These are phyloP conservation scores for Marisa cornuarietis DNA, from an alignment of 1,140 invertebrate species.

Conservation along the genomic window DNA sequence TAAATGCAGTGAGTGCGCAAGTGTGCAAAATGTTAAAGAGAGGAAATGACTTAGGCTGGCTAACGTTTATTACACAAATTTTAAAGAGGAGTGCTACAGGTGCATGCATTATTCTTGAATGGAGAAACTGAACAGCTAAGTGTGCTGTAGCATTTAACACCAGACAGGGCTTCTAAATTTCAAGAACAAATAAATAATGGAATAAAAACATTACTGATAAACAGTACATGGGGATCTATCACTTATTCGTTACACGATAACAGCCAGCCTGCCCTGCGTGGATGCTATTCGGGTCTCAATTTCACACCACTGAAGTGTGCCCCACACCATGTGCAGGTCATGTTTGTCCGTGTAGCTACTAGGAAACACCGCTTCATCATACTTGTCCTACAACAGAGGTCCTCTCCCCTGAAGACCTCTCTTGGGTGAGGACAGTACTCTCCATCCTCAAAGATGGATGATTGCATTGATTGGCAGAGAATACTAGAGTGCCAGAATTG, in stretches of 20 bases:
- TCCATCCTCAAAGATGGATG: conserved; percentile 17
- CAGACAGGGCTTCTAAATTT: too few relatives aligned
- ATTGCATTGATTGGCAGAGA: conserved; percentile 15
- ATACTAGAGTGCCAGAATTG: conserved; percentile 1
- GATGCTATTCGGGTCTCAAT: too few relatives aligned
- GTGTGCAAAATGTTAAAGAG: too few relatives aligned
- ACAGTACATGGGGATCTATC: not conserved
- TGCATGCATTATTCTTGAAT: too few relatives aligned
- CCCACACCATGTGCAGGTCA: not conserved
- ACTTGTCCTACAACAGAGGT: conserved; percentile 12
- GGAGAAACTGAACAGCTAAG: too few relatives aligned
- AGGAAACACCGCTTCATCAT: conserved; percentile 10
- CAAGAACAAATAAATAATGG: too few relatives aligned
- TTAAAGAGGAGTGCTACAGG: too few relatives aligned
- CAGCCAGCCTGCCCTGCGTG: too few relatives aligned
- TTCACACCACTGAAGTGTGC: not conserved
- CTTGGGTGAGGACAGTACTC: conserved; percentile 9
- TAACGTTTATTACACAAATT: too few relatives aligned
- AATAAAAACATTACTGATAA: not conserved
- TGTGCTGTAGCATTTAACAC: too few relatives aligned
- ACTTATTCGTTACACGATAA: not conserved
- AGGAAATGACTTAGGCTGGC: too few relatives aligned
- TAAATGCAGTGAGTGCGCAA: too few relatives aligned
- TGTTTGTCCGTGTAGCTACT: not conserved
- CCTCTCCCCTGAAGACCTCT: conserved; percentile 14